phyloP scores from a whole-genome alignment of 2,888 invertebrate species.

The Noctua comes region DNA sequence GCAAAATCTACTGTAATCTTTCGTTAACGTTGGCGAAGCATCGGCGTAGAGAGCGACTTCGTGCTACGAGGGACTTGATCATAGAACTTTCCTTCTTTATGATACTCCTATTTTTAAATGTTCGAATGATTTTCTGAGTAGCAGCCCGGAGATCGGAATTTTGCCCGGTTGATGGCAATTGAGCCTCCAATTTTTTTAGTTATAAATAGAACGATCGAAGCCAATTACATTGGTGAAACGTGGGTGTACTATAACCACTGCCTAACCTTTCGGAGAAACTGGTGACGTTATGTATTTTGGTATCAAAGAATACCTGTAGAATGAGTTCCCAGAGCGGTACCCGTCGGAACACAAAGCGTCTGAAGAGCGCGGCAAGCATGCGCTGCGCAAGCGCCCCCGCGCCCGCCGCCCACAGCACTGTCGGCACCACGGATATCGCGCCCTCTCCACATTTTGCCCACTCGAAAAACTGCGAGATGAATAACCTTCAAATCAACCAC shows the following conservation, averaged over 20 bases:
- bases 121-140: not conserved
- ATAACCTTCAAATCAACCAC: not conserved
- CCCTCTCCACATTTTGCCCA: slow-evolving; percentile 84
- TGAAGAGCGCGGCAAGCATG: slow-evolving; percentile 79
- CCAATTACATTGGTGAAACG: not conserved
- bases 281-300: too few relatives aligned
- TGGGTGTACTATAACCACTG: not conserved
- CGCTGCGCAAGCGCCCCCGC: slow-evolving; percentile 82
- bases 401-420: slow-evolving; percentile 83
- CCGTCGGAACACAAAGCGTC: slow-evolving; percentile 83
- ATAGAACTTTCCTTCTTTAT: not conserved
- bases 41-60: not conserved
- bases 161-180: not conserved
- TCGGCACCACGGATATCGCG: slow-evolving; percentile 79
- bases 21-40: not conserved
- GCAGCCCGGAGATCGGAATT: not conserved
- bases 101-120: not conserved
- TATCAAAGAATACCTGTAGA: slow-evolving; percentile 76
- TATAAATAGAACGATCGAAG: too few relatives aligned
- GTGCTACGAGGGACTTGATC: not conserved
- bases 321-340: slow-evolving; percentile 85
- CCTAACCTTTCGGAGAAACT: not conserved
- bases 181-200: not conserved
- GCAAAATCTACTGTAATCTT: not conserved
- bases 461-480: slow-evolving; percentile 74